phyloP scores from a whole-genome alignment of 2,888 invertebrate species.

The Sthenelais limicola region DNA sequence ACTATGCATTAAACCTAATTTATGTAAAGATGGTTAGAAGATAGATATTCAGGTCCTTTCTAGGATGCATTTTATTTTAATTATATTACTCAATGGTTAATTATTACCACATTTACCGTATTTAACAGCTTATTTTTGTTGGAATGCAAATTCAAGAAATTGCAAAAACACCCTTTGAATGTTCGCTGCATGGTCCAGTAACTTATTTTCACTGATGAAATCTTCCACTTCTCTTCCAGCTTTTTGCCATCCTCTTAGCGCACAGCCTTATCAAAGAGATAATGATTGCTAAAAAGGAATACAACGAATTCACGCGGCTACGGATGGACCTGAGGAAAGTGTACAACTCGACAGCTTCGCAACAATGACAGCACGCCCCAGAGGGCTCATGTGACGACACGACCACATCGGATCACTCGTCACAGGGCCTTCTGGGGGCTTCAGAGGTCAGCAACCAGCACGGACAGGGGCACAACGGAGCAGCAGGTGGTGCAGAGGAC shows the following conservation, averaged over 20 bases:
- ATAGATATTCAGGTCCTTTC: too few species aligned
- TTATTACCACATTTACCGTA: too few species aligned
- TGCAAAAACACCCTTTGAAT: too few species aligned
- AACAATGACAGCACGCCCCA: constrained; percentile 34
- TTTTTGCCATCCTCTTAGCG: constrained; percentile 52
- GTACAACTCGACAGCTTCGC: constrained; percentile 38
- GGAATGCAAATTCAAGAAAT: too few species aligned
- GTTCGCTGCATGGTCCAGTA: too few species aligned
- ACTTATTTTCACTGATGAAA: too few species aligned
- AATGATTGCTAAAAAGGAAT: constrained; percentile 38
- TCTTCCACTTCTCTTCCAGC: constrained; percentile 50
- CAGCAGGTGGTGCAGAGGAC: not conserved
- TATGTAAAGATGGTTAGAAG: too few species aligned
- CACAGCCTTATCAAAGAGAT: constrained; percentile 49
- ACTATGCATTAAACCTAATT: too few species aligned
- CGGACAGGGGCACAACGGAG: not conserved
- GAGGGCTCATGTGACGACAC: constrained; percentile 16
- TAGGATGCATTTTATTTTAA: too few species aligned
- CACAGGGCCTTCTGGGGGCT: constrained; percentile 32
- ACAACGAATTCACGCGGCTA: constrained; percentile 29
- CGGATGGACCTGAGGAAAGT: constrained; percentile 38
- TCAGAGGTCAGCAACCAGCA: too few species aligned
- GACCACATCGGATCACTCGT: constrained; percentile 15
- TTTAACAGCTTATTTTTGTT: too few species aligned
- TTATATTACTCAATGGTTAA: too few species aligned